Conservation (phyloP, 1,140 invertebrate species). For the Hycleus phaleratus region DNA sequence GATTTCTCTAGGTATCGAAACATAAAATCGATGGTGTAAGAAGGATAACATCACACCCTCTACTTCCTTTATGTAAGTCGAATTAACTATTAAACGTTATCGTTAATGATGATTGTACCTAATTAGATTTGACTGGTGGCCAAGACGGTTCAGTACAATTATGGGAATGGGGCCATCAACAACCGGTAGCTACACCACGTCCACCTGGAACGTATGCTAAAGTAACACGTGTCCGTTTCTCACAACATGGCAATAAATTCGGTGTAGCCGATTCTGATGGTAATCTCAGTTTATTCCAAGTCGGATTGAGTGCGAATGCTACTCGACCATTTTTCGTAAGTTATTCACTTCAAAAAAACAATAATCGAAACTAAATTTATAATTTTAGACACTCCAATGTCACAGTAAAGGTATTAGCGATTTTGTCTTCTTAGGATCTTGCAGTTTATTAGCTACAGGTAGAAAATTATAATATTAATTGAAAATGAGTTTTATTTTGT, state of each 20-base stretch:
- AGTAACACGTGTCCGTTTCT: slow-evolving; percentile 91
- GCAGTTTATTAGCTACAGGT: slow-evolving; percentile 83
- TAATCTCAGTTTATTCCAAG: slow-evolving; percentile 88
- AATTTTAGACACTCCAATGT: slow-evolving; percentile 80
- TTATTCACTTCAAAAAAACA: slow-evolving; percentile 26
- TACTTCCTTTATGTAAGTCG: slow-evolving; percentile 86
- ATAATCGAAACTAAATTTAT: neutral
- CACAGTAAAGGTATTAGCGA: slow-evolving; percentile 96
- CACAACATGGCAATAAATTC: slow-evolving; percentile 97
- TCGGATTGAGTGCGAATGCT: slow-evolving; percentile 72
- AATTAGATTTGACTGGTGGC: slow-evolving; percentile 84
- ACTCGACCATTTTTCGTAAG: slow-evolving; percentile 93
- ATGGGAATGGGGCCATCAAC: slow-evolving; percentile 96
- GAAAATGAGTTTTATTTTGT: neutral
- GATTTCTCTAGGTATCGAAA: slow-evolving; percentile 62
- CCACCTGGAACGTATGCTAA: slow-evolving; percentile 85
- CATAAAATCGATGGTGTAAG: slow-evolving; percentile 90
- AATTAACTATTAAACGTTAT: neutral
- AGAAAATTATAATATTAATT: slow-evolving; percentile 44
- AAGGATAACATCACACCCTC: slow-evolving; percentile 90
- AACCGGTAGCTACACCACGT: slow-evolving; percentile 80
- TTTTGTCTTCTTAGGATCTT: slow-evolving; percentile 95
- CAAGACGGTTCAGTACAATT: slow-evolving; percentile 95
- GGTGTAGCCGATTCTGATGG: slow-evolving; percentile 90
- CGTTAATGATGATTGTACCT: slow-evolving; percentile 10